phyloP scores from a whole-genome alignment of 2,113 vertebrate species.

The Barnardius zonarius region DNA sequence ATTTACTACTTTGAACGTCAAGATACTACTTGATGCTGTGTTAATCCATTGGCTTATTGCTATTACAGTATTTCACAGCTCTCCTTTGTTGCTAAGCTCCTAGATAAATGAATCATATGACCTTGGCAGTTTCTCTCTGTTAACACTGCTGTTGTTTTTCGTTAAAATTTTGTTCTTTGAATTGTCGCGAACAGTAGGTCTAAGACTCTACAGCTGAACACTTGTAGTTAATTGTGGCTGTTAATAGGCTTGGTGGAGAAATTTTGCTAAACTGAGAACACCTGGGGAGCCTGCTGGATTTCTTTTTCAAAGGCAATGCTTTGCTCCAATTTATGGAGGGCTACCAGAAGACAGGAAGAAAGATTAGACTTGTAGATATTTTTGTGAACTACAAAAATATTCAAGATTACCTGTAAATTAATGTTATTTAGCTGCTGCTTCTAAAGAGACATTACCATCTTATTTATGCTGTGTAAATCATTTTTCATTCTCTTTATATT shows the following conservation, averaged over 20 bases:
- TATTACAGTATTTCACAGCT: slow-evolving; percentile 18
- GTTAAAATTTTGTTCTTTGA: background rate
- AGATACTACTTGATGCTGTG: background rate
- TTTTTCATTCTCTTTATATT: background rate
- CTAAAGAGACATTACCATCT: background rate
- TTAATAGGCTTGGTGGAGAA: background rate
- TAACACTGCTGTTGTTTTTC: background rate
- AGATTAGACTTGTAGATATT: background rate
- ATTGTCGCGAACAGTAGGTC: background rate
- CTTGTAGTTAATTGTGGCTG: background rate
- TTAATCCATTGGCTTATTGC: background rate
- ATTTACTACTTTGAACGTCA: slow-evolving; percentile 23
- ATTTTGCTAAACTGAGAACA: background rate
- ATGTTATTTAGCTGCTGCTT: background rate
- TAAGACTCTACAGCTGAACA: background rate
- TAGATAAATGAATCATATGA: slow-evolving; percentile 16
- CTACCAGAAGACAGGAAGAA: background rate
- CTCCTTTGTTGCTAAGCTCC: slow-evolving; percentile 45
- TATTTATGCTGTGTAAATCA: background rate
- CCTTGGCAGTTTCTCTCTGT: background rate
- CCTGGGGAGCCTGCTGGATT: background rate
- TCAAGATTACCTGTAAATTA: background rate
- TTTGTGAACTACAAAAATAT: background rate
- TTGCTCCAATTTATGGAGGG: background rate
- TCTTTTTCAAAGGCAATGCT: background rate